Evolutionary conservation across 2,113 vertebrate species (phyloP), one percentile per base, ranked within the genome.

Genomic region (Arvicanthis niloticus): DNA sequence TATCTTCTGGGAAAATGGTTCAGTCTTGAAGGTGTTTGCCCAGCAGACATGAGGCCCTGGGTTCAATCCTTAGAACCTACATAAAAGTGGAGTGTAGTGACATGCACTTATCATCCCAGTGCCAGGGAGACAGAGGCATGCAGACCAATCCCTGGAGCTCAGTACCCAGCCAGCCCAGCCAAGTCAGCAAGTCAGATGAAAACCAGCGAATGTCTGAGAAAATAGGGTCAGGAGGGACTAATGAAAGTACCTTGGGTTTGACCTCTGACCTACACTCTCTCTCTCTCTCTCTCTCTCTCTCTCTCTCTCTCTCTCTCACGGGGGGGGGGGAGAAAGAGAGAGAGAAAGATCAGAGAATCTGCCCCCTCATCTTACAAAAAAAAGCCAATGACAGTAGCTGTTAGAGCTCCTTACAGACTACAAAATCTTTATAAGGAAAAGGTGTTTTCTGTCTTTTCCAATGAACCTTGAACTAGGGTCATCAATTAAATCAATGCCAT

Each of bases 371-470:
- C n/a, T 65, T 48, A 91, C 12, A 67, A 62, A 77, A 62, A 77
- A 93, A 11, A 8, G 8, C 17, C 78, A 89, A 13, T 81, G 10
- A 95, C 37, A 97, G 24, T 26, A 86, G 80, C 89, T 72, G 31
- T 77, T 81, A 40, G 29, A 92, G 24, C 29, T 92, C 26, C 58
- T 70, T 92, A 4, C 82, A 68, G 92, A 34, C 42, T 70, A 86
- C 45, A 73, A 60, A 67, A 68, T 85, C 48, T 70, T 4, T 73
- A 60, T 68, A 89, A 91, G 51, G 31, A 89, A 94, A 94, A 78
- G 56, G 62, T 70, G 3, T 24, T 78, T 96, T 91, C 40, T 21
- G 29, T 68, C 37, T 19, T 72, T 91, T 89, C 19, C 73, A 85
- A 9, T 2, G 29, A 70, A 26, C 82, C 22, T 40, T 85, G 9